Conservation (phyloP, 1,140 invertebrate genomes). For the Nephotettix cincticeps region DNA sequence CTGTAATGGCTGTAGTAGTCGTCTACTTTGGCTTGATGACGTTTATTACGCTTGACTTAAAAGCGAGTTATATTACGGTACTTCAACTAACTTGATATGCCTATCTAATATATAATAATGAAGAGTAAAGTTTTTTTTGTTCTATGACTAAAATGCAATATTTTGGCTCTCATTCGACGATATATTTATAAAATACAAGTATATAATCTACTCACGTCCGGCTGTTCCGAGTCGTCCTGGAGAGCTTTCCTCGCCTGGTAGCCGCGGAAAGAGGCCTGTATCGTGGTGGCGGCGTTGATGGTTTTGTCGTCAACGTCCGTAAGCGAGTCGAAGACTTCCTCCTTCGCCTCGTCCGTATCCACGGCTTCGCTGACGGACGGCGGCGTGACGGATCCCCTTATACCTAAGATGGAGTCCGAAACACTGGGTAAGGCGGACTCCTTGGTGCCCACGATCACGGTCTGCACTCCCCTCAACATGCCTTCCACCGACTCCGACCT, state of each 20-base stretch:
- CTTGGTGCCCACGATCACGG: not conserved
- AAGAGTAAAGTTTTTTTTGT: not conserved
- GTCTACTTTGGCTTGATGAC: too few species aligned
- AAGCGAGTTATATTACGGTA: too few species aligned
- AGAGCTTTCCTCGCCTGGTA: slow-evolving; percentile 34
- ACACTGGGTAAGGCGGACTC: slow-evolving; percentile 1
- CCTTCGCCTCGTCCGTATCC: not conserved
- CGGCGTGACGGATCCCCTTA: not conserved
- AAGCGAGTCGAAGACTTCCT: slow-evolving; percentile 4
- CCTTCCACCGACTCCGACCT: not conserved
- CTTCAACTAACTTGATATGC: not conserved
- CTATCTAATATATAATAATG: not conserved
- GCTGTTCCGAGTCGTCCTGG: slow-evolving; percentile 33
- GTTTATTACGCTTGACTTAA: too few species aligned
- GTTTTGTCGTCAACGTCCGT: not conserved
- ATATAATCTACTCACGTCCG: not conserved
- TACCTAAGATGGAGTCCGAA: not conserved
- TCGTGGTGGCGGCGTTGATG: slow-evolving; percentile 35
- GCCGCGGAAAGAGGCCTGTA: slow-evolving; percentile 38
- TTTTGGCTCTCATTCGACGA: not conserved
- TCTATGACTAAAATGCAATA: not conserved
- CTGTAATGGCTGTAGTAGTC: too few species aligned
- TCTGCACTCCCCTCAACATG: slow-evolving; percentile 5
- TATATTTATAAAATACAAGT: not conserved
- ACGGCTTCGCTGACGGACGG: not conserved